Percentiles rank a stretch among this genome's conserved stretches.
Conservation (phyloP, 1,140 invertebrate species). For the Magallana gigas region DNA sequence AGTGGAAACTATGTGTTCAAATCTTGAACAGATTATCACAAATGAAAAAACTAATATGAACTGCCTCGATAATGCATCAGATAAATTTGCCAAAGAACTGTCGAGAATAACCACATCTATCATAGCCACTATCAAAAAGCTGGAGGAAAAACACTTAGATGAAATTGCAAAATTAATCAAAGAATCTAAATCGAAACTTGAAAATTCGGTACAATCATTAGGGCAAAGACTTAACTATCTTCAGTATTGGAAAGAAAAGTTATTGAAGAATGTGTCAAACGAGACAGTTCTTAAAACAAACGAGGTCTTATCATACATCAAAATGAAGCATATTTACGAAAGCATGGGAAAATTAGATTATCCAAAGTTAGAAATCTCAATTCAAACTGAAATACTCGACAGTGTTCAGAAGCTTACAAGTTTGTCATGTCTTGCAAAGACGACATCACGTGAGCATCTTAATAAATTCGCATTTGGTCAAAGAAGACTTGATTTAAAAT, state of each 20-base stretch:
- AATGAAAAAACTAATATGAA: background rate
- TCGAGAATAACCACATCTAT: background rate
- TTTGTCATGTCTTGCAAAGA: background rate
- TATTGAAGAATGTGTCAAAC: background rate
- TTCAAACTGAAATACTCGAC: background rate
- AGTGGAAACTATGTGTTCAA: background rate
- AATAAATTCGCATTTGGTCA: no score
- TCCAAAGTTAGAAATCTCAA: background rate
- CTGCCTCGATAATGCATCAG: background rate
- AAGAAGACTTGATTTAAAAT: background rate
- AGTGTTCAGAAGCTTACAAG: background rate
- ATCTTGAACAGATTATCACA: background rate
- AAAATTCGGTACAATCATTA: background rate
- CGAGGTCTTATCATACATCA: background rate
- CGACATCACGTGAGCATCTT: no score
- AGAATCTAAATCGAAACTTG: slow-evolving; percentile 1
- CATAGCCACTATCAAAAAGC: background rate
- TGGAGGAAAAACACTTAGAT: background rate
- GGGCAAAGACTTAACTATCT: background rate
- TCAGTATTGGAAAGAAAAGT: background rate
- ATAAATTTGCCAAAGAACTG: background rate
- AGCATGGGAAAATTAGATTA: background rate
- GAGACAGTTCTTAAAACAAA: background rate
- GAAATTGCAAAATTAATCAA: background rate
- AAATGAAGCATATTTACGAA: slow-evolving; percentile 5